These are phyloP conservation scores for Chloromyia formosa DNA, from an alignment of 2,888 invertebrate species.

Conservation along the genomic window DNA sequence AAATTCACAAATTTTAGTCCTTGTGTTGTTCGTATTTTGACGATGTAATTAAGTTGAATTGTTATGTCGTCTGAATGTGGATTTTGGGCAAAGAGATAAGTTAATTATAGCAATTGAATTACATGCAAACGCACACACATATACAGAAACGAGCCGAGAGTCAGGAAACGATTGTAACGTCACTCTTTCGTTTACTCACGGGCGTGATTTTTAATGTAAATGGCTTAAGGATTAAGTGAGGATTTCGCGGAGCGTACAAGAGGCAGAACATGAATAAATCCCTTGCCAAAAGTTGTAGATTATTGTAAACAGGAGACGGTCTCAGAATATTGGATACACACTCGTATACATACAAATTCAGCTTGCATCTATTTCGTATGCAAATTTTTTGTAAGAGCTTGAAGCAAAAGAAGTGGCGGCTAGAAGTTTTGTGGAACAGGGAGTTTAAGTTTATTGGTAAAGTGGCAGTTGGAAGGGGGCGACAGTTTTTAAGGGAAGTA, in stretches of 20 bases:
- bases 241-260: not conserved
- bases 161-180: no score
- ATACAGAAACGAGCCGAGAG: not conserved
- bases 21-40: conserved; percentile 24
- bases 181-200: conserved; percentile 22
- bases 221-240: conserved; percentile 25
- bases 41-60: conserved; percentile 42
- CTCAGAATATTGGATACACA: not conserved
- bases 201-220: conserved; percentile 39
- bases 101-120: conserved; percentile 41
- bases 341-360: conserved; percentile 2
- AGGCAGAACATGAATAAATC: not conserved
- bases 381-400: not conserved
- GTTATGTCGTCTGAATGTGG: conserved; percentile 40
- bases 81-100: conserved; percentile 34
- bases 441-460: no score
- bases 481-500: no score
- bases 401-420: not conserved
- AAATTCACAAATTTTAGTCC: conserved; percentile 30
- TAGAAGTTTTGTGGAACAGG: no score
- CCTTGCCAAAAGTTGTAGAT: not conserved
- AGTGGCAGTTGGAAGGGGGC: no score
- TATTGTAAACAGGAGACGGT: not conserved
- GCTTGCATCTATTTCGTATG: conserved; percentile 14
- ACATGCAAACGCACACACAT: not conserved